phyloP scores from a whole-genome alignment of 2,113 vertebrate genomes.

The Haemorhous mexicanus region DNA sequence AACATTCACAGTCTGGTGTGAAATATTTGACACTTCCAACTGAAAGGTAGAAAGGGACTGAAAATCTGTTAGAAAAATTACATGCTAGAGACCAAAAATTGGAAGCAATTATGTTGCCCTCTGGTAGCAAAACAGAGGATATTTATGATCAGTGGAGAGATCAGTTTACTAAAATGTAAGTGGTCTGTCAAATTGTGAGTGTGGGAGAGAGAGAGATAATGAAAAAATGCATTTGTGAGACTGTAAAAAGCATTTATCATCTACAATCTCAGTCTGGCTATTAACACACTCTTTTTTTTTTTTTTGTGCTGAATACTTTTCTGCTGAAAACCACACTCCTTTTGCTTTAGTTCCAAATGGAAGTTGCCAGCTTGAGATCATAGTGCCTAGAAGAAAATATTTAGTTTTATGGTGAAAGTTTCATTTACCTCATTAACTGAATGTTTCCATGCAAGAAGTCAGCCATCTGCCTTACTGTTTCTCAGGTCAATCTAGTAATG shows the following conservation, averaged over 20 bases:
- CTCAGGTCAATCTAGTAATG: not conserved
- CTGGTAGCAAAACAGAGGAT: not conserved
- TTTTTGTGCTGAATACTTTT: not conserved
- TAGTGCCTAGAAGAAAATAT: not conserved
- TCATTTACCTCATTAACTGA: not conserved
- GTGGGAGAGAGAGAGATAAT: not conserved
- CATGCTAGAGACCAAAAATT: not conserved
- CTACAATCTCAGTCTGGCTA: not conserved
- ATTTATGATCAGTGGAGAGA: not conserved
- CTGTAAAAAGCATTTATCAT: not conserved
- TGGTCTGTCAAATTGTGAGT: not conserved
- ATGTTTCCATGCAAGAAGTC: not conserved
- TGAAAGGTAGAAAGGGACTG: not conserved
- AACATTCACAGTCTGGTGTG: fast-evolving
- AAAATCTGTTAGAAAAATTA: not conserved
- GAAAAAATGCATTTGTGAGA: not conserved
- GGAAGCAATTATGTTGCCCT: not conserved
- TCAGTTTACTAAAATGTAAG: not conserved
- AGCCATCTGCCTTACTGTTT: not conserved
- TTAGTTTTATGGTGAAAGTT: not conserved
- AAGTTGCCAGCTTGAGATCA: not conserved
- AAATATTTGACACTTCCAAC: not conserved
- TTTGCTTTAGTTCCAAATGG: constrained; percentile 3
- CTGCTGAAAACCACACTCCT: not conserved
- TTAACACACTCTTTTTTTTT: not conserved